Base-by-base conservation (phyloP, 2,888 invertebrate genomes). In the Drosophila recens region DNA sequence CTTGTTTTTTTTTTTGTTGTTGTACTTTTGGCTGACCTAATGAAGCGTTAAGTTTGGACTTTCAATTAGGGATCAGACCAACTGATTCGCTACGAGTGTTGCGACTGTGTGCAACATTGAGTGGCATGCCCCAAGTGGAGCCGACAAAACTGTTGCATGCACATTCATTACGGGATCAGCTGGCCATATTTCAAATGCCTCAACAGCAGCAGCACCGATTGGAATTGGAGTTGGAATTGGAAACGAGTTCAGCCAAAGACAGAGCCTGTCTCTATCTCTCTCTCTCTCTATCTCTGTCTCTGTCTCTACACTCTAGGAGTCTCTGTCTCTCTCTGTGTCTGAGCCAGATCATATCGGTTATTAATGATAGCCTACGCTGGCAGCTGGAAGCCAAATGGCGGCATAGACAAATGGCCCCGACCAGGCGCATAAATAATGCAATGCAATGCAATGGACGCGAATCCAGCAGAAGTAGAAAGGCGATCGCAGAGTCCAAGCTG, bases 331-430 rank as follows among this genome's bases (percentile, higher is more conserved):
- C 34, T 17, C 15, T 33, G 40, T 40, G 27, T 27, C 57, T 59
- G 71, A 58, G 75, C 75, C 75, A 87, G 90, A 90, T 90, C 90
- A 90, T 90, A 90, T 90, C 90, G 89, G 85, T 90, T 90, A 90
- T 90, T 90, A 90, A 90, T 90, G 90, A 90, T 84, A 88, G 83
- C 87, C 79, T 79, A 79, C 82, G 75, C 76, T 89, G 90, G 88
- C 86, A 87, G 85, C 86, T 84, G 86, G 88, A 87, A 90, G 90
- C 90, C 90, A 90, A 90, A 90, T 90, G 89, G 82, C 82, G 89
- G 87, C 89, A 82, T 86, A 82, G 86, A 82, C 80, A 79, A 79
- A 77, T 81, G 87, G 78, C 81, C 73, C 42, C 38, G 68, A 64
- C 71, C 75, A 63, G 69, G 67, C 75, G 78, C 84, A 87, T 87